phyloP scores from a whole-genome alignment of 2,113 vertebrate genomes.

The Indicator maculatus region DNA sequence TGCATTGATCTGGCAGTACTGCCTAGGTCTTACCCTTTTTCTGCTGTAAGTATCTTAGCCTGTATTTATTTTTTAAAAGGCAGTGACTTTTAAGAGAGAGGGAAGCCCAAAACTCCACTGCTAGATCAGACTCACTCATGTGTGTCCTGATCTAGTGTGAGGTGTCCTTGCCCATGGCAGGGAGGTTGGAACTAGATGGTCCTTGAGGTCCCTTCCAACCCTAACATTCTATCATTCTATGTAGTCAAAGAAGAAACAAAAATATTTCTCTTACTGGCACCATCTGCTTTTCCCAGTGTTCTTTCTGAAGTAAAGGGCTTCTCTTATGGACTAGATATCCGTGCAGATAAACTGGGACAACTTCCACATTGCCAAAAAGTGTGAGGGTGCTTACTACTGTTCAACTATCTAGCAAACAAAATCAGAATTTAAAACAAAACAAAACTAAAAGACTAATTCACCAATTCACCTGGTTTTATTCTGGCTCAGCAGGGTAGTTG shows the following conservation, averaged over 20 bases:
- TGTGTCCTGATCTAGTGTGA: no score
- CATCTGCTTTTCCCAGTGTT: background rate
- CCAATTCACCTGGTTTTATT: background rate
- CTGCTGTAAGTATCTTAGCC: background rate
- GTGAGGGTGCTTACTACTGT: background rate
- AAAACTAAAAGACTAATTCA: background rate
- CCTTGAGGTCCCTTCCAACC: no score
- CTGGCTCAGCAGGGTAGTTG: background rate
- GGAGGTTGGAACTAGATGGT: no score
- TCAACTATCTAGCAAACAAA: background rate
- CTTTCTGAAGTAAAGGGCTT: background rate
- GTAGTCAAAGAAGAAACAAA: background rate
- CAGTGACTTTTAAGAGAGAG: background rate
- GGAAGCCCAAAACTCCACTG: background rate
- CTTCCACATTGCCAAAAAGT: background rate
- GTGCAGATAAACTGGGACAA: background rate
- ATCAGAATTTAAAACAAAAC: background rate
- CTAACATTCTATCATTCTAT: no score
- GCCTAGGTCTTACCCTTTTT: background rate
- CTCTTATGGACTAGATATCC: background rate
- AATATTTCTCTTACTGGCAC: background rate
- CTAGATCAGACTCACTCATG: background rate
- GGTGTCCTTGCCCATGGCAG: no score
- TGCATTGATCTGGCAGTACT: background rate
- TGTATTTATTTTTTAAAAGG: background rate